Evolutionary conservation across 92 coral and sea anemone species (phyloP), one percentile per base, ranked within the genome.

Genomic region (Porites lobata): DNA sequence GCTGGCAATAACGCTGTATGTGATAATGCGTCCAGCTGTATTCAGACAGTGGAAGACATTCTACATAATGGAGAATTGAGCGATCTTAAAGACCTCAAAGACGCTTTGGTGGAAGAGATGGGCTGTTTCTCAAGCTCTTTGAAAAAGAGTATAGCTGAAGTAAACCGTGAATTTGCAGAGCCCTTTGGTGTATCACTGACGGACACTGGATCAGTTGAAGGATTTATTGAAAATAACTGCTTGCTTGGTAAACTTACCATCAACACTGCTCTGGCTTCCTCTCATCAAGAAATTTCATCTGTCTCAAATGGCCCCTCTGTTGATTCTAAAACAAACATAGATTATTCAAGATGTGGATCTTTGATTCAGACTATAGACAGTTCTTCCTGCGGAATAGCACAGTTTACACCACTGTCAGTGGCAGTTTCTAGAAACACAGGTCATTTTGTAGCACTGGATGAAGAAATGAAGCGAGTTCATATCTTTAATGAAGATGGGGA

Each of bases 1-100:
- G 54, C 76, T 10, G 68, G 57, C 53, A 38, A 69, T 51, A 17
- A 26, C 9, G 89, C 68, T 50, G 52, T 85, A 17, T 78, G 82
- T 59, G 89, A 67, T 56, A 76, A 85, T 67, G 89, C 83, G 11
- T 76, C 89, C 11, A 15, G 77, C 20, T 85, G 89, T 14, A 77
- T 78, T 6, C 69, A 62, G 50, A 85, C 83, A 13, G 76, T 85
- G 4, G 57, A 77, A 20, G 89, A 85, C 61, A 76, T 85, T 47
- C 56, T 85, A 43, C 68, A 77, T 6, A 76, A 78, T 76, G 84
- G 38, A 22, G 89, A 77, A 24, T 20, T 65, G 15, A 67, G 76
- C 50, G 89, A 85, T 52, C 84, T 85, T 17, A 77, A 54, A 77
- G 89, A 85, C 26, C 83, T 85, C 18, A 76, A 85, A 69, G 83